phyloP scores from a whole-genome alignment of 2,888 invertebrate species.

The Cabera pusaria region DNA sequence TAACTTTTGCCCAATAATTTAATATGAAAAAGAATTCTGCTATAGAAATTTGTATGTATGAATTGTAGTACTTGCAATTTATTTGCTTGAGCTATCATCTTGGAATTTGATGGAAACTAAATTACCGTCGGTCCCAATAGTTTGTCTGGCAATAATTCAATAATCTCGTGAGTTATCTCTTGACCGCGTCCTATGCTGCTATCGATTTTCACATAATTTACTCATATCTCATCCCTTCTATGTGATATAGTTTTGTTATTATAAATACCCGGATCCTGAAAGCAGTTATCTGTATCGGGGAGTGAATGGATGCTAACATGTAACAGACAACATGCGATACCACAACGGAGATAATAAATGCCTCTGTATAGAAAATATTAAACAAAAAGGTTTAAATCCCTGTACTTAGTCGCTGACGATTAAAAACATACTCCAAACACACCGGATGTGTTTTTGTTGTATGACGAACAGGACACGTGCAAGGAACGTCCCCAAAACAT shows the following conservation, averaged over 20 bases:
- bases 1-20: conserved; percentile 7
- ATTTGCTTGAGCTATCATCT: no score
- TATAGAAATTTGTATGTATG: no score
- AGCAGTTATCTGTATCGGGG: conserved; percentile 29
- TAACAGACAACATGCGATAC: conserved; percentile 21
- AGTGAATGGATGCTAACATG: conserved; percentile 20
- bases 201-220: conserved; percentile 12
- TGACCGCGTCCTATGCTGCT: conserved; percentile 9
- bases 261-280: conserved; percentile 28
- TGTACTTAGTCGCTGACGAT: conserved; percentile 8
- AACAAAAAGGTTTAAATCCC: conserved; percentile 8
- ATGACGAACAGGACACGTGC: conserved; percentile 52
- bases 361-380: conserved; percentile 4
- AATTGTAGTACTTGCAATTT: no score
- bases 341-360: conserved; percentile 4
- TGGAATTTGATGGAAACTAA: conserved; percentile 11
- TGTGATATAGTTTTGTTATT: conserved; percentile 20
- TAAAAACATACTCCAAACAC: conserved; percentile 21
- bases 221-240: conserved; percentile 6
- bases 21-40: conserved; percentile 2
- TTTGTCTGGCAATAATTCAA: conserved; percentile 20
- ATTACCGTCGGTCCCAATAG: conserved; percentile 21
- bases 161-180: conserved; percentile 19
- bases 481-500: conserved; percentile 47
- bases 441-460: conserved; percentile 49